Evolutionary conservation across 2,888 invertebrate genomes (phyloP).

Genomic region (Plebejus argus): DNA sequence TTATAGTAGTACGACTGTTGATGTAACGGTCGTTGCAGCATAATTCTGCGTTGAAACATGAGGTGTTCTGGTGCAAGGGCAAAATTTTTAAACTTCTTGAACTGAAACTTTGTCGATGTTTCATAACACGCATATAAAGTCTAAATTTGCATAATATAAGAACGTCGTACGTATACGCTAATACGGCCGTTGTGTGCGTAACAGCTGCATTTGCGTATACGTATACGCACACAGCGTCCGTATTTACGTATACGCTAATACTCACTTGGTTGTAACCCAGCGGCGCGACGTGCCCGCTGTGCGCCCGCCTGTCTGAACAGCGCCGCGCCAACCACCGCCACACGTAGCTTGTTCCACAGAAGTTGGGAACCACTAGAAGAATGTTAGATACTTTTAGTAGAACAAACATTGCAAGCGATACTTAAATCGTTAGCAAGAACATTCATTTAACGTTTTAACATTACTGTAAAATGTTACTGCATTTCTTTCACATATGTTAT

Average conservation of each 20-base stretch:
- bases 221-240: background rate
- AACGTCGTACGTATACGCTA: background rate
- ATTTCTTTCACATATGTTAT: too few species aligned
- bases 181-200: too few species aligned
- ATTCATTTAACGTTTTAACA: too few species aligned
- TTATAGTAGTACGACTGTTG: too few species aligned
- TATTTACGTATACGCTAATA: constrained; percentile 41
- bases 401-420: too few species aligned
- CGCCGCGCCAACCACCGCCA: constrained; percentile 94
- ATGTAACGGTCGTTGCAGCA: too few species aligned
- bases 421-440: too few species aligned
- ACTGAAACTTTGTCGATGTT: too few species aligned
- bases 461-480: background rate
- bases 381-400: background rate
- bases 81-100: too few species aligned
- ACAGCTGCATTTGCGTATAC: background rate
- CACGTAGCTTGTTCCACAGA: constrained; percentile 96
- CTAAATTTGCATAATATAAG: background rate
- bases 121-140: too few species aligned
- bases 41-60: too few species aligned
- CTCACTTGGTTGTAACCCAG: constrained; percentile 55
- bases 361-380: constrained; percentile 86
- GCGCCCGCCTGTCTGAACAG: constrained; percentile 91
- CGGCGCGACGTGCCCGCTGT: constrained; percentile 59
- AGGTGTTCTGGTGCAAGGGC: too few species aligned